Base-by-base conservation (phyloP, 2,797 vertebrate species). In the Pipistrellus pygmaeus region DNA sequence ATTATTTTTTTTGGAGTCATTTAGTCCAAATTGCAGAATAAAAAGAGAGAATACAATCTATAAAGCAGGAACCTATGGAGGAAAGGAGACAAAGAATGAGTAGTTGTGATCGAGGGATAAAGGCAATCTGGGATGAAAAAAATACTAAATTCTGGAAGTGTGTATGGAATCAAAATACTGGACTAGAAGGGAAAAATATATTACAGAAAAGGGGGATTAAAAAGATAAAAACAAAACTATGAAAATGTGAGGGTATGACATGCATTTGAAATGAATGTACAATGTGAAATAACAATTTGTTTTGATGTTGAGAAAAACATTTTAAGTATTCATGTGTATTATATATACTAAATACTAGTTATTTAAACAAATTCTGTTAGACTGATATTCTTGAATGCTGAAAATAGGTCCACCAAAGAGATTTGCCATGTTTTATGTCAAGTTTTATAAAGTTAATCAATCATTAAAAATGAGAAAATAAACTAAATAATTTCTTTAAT, bases 1-100 rank as follows among this genome's bases (percentile, higher is more conserved):
- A 88, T 68, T 71, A 51, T 71, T 90, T 92, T 93, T 93, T 93
- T 85, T 75, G 64, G 68, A 85, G 60, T 73, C 55, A 66, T 23
- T 57, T 77, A 87, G 64, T 76, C 18, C 73, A 92, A 85, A 83
- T 76, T 83, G 46, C 82, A 92, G 80, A 88, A 73, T 21, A 38
- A 90, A 96, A 95, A 93, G 46, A 77, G 66, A 89, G 64, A 78
- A 85, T 77, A 30, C 25, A 85, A 75, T 66, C 30, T 38, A 27
- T 62, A 55, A 81, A 82, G 88, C 35, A 66, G 85, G 30, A 89
- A 46, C 14, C 25, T 11, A 6, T 48, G 44, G 53, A 71, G 27
- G 76, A 91, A 94, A 84, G n/a, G 78, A 89, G 53, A 46, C 25
- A 76, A 69, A 85, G 27, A 84, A 93, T 68, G 23, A 51, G 32